These are phyloP conservation scores for Rutilus rutilus DNA, from an alignment of 2,113 vertebrate genomes.

Conservation along the genomic window DNA sequence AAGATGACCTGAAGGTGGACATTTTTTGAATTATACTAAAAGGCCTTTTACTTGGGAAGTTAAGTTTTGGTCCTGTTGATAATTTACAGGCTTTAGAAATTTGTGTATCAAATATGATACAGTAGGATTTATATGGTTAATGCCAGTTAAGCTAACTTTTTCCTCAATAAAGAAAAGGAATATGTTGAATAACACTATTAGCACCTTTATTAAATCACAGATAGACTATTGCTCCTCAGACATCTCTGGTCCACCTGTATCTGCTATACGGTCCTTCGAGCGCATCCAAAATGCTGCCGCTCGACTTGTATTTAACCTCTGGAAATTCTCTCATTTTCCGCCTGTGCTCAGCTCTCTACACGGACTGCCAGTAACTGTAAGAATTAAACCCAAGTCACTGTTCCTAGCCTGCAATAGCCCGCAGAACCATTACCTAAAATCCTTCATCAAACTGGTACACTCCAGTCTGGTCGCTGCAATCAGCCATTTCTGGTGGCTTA, in stretches of 20 bases:
- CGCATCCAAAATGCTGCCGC: constrained; percentile 11
- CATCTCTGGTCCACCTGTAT: constrained; percentile 22
- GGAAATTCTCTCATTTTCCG: constrained; percentile 40
- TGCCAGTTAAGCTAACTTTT: background rate
- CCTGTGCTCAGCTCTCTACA: constrained; percentile 33
- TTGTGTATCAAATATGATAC: background rate
- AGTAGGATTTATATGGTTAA: background rate
- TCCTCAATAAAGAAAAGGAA: background rate
- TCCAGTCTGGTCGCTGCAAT: background rate
- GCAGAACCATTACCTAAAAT: constrained; percentile 6
- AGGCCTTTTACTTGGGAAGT: background rate
- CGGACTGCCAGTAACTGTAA: constrained; percentile 18
- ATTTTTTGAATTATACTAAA: background rate
- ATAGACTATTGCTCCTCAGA: background rate
- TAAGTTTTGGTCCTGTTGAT: background rate
- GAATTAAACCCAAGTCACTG: constrained; percentile 36
- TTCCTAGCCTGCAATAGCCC: constrained; percentile 16
- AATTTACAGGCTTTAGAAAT: background rate
- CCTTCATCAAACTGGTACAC: constrained; percentile 20
- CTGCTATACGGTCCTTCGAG: constrained; percentile 2
- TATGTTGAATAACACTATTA: background rate
- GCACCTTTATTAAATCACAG: background rate
- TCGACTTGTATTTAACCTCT: constrained; percentile 41
- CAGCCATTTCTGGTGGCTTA: background rate
- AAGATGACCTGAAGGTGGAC: background rate